Evolutionary conservation across 2,888 invertebrate species (phyloP).

Genomic region (Rhagonycha fulva): DNA sequence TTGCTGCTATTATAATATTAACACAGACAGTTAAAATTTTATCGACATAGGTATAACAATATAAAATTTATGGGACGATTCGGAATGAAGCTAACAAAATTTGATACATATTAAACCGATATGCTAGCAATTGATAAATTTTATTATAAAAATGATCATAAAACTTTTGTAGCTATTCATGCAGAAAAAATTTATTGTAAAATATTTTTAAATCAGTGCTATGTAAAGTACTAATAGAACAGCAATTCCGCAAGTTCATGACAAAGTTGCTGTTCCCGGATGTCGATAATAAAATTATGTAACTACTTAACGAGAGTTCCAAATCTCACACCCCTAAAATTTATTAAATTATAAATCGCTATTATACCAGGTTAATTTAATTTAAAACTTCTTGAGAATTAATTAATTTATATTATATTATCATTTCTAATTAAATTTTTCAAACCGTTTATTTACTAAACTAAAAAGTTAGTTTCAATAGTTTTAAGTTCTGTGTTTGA

Average conservation of each 20-base stretch:
- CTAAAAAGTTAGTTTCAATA: background rate
- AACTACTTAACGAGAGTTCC: too few relatives aligned
- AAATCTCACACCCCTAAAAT: too few relatives aligned
- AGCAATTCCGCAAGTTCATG: background rate
- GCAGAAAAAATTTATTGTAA: background rate
- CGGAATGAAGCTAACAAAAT: background rate
- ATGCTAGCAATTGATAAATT: background rate
- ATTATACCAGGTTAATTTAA: background rate
- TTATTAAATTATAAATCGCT: background rate
- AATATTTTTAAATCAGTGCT: background rate
- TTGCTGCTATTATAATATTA: background rate
- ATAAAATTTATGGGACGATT: background rate
- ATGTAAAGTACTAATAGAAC: background rate
- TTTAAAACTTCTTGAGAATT: background rate
- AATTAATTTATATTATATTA: background rate
- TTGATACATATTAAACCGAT: background rate
- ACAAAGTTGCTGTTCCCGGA: too few relatives aligned
- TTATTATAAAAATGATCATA: background rate
- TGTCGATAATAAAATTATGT: too few relatives aligned
- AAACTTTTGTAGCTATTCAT: background rate
- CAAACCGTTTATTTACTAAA: background rate
- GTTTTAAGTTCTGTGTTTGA: background rate
- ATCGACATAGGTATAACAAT: background rate
- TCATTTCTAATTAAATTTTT: background rate
- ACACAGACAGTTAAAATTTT: background rate